These are phyloP conservation scores for Thymelicus acteon DNA, from an alignment of 2,888 invertebrate species.

Conservation along the genomic window DNA sequence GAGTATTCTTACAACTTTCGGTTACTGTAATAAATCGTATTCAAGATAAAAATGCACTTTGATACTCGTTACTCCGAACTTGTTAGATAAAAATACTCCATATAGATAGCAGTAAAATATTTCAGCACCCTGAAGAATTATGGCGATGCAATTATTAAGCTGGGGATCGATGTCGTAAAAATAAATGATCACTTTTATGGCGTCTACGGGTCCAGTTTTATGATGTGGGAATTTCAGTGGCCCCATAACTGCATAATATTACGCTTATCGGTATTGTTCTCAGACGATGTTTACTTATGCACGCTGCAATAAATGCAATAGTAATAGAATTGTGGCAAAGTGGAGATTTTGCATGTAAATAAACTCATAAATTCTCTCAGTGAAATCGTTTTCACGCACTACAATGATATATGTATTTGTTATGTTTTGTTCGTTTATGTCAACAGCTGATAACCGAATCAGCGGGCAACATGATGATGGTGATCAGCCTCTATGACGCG, in stretches of 20 bases:
- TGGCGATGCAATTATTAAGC: constrained; percentile 71
- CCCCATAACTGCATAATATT: constrained; percentile 59
- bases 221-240: constrained; percentile 73
- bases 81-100: constrained; percentile 19
- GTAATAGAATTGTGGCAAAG: constrained; percentile 12
- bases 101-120: constrained; percentile 41
- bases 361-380: constrained; percentile 9
- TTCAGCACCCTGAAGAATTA: constrained; percentile 60
- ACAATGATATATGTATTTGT: too few relatives aligned
- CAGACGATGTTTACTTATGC: constrained; percentile 35
- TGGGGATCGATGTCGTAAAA: constrained; percentile 72
- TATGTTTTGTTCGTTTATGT: too few relatives aligned
- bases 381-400: not conserved
- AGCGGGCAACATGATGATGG: too few relatives aligned
- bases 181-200: constrained; percentile 73
- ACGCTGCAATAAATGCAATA: constrained; percentile 31
- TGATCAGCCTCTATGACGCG: too few relatives aligned
- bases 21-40: too few relatives aligned
- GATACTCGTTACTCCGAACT: constrained; percentile 6
- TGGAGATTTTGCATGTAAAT: not conserved
- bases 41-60: not conserved
- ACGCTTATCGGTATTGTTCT: constrained; percentile 58
- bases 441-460: too few relatives aligned
- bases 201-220: constrained; percentile 68
- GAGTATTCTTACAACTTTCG: too few relatives aligned